Evolutionary conservation across 2,113 vertebrate genomes (phyloP).

Genomic region (Leptocoma aspasia): DNA sequence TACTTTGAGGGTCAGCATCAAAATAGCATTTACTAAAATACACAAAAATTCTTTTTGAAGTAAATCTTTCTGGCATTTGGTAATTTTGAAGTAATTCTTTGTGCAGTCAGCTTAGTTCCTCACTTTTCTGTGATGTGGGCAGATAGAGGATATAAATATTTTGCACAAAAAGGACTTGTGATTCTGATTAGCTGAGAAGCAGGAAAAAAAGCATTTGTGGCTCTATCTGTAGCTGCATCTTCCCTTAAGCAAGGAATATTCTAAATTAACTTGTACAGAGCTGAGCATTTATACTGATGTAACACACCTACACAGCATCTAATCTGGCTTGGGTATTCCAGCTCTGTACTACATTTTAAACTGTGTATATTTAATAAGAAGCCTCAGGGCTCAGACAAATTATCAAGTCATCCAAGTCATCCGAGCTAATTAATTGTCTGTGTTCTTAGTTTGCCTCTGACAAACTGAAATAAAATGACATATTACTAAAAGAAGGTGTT

Average conservation of each 20-base stretch:
- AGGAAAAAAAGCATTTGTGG: not conserved
- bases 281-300: not conserved
- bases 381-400: not conserved
- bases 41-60: not conserved
- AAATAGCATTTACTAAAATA: not conserved
- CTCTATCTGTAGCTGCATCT: not conserved
- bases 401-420: not conserved
- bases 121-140: not conserved
- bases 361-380: not conserved
- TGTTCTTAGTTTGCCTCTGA: not conserved
- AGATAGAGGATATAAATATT: not conserved
- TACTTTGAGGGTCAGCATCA: not conserved
- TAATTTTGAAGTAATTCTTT: not conserved
- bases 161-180: not conserved
- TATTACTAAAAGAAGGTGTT: not conserved
- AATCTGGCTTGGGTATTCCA: not conserved
- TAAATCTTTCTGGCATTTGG: not conserved
- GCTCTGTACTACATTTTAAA: not conserved
- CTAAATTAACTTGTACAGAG: not conserved
- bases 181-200: not conserved
- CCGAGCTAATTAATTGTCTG: not conserved
- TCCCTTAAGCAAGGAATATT: not conserved
- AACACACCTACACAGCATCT: not conserved
- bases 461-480: not conserved
- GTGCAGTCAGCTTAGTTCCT: not conserved